phyloP scores from a whole-genome alignment of 1,140 invertebrate species.

The Drosophila azteca region DNA sequence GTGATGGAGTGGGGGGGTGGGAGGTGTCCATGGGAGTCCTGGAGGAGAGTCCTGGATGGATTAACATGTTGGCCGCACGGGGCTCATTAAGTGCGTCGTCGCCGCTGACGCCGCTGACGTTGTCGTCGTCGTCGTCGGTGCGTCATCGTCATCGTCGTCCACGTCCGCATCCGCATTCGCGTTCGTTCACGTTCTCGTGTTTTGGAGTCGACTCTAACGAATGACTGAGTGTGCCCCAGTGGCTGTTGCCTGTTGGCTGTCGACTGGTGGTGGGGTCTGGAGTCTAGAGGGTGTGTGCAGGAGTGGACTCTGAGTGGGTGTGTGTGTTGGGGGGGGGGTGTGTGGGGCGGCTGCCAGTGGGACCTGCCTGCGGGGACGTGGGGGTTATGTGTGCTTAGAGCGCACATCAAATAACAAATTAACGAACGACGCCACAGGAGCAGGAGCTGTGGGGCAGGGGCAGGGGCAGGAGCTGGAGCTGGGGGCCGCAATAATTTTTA shows the following conservation, averaged over 20 bases:
- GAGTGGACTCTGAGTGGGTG: conserved; percentile 4
- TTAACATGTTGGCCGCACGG: conserved; percentile 76
- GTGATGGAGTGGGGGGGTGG: background rate
- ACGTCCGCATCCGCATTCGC: background rate
- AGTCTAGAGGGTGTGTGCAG: background rate
- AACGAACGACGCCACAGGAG: conserved; percentile 55
- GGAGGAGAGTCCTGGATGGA: conserved; percentile 43
- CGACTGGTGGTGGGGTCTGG: too few relatives aligned
- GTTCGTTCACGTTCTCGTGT: background rate
- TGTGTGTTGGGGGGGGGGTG: conserved; percentile 1
- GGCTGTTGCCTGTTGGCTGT: conserved; percentile 12
- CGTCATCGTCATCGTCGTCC: background rate
- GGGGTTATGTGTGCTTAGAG: conserved; percentile 57
- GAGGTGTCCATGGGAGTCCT: too few relatives aligned
- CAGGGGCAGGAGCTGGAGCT: conserved; percentile 9
- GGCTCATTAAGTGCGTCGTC: conserved; percentile 75
- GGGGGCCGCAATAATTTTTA: conserved; percentile 40
- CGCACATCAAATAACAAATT: conserved; percentile 71
- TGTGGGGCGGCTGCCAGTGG: conserved; percentile 2
- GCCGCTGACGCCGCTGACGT: conserved; percentile 54
- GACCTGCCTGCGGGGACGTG: conserved; percentile 19
- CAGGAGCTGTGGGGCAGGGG: too few relatives aligned
- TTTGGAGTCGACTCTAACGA: conserved; percentile 40
- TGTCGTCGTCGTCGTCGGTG: conserved; percentile 27
- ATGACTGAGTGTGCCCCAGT: conserved; percentile 60